A percentile compares a stretch with the other conserved stretches of the same genome.
These are phyloP conservation scores for Hoplodrina blanda DNA, from an alignment of 2,888 invertebrate species.

Conservation along the genomic window DNA sequence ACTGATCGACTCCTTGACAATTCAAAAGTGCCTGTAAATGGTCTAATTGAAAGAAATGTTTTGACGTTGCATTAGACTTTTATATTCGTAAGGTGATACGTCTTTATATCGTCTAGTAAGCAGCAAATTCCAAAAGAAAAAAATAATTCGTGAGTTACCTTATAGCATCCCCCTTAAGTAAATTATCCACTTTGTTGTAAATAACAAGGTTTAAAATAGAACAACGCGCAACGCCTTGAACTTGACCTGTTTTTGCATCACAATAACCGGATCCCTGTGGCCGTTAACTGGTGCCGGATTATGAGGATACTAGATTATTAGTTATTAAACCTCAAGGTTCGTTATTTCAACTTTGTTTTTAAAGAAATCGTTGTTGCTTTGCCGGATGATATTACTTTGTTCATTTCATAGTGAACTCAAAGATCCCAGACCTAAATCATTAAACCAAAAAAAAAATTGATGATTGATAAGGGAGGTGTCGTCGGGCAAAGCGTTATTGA, in stretches of 20 bases:
- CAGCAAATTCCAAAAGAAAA: too few relatives aligned
- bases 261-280: constrained; percentile 40
- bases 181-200: constrained; percentile 18
- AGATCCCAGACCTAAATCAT: too few relatives aligned
- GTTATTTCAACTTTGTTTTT: constrained; percentile 20
- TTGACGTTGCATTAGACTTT: too few relatives aligned
- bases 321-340: constrained; percentile 4
- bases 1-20: too few relatives aligned
- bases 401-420: background rate
- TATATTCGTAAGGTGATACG: too few relatives aligned
- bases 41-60: too few relatives aligned
- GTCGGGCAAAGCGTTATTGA: too few relatives aligned
- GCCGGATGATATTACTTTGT: background rate
- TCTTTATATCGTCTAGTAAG: too few relatives aligned
- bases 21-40: too few relatives aligned
- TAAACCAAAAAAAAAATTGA: too few relatives aligned
- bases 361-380: background rate
- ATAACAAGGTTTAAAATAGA: constrained; percentile 15
- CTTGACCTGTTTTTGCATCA: constrained; percentile 48
- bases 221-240: constrained; percentile 36
- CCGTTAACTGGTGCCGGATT: constrained; percentile 20
- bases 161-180: background rate
- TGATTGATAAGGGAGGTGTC: too few relatives aligned
- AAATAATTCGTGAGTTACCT: too few relatives aligned
- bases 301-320: constrained; percentile 15